Base-by-base conservation (phyloP, 2,888 invertebrate genomes). In the Ommatoiulus sabulosus region DNA sequence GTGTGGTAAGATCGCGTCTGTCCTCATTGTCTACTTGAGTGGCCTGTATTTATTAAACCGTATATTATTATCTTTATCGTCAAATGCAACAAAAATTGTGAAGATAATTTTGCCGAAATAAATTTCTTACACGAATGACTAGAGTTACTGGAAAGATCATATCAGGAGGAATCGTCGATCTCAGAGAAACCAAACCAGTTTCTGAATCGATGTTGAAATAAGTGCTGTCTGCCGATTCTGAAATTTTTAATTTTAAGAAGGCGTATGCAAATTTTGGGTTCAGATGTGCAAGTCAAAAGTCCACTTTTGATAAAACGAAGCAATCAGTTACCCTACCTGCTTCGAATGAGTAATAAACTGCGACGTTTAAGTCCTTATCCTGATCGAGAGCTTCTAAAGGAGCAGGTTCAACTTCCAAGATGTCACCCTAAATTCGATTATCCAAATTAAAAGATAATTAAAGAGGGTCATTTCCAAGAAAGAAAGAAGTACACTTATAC, bases 1-100 rank as follows among this genome's bases (percentile, higher is more conserved):
- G 94, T 0, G 97, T 97, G 0, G 97, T 96, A 89, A 98, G 93
- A 0, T 97, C 97, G 92, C 97, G 97, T 88, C 97, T 95, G 93
- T 97, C 97, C 0, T 96, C 94, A 94, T 98, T 98, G 93, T 98
- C 97, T 89, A 95, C 94, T 92, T 96, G 96, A 0, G 95, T 96
- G 10, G 96, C 96, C 95, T 96, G 93, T 87, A 88, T 88, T 90
- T 12, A 4, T 3, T 15, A 7, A 85, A 72, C 24, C 12, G 17
- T 8, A 15, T 1, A 24, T 72, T n/a, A 24, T 8, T 72, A 72
- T 24, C 72, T 10, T 72, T 20, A 72, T 72, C 7, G 7, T 3
- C 57, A 12, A 57, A 7, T 48, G 7, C 7, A 48, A n/a, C n/a
- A 10, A 48, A 48, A 48, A 35, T 44, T 24, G 63, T 3, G 20